Conservation (phyloP, 2,797 vertebrate genomes). For the Characodon lateralis region DNA sequence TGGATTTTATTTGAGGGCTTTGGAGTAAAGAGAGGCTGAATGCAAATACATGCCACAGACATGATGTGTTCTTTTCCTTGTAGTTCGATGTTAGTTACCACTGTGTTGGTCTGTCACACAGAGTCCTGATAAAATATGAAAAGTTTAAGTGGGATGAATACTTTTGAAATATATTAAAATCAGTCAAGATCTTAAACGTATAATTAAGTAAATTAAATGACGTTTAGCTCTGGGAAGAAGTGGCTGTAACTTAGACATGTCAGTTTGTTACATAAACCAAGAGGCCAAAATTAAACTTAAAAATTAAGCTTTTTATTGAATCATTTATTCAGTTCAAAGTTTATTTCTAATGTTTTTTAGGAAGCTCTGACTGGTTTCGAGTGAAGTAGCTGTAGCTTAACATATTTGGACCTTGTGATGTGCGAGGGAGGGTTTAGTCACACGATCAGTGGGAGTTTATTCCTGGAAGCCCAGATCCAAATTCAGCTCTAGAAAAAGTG, state of each 20-base stretch:
- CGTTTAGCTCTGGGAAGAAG: no score
- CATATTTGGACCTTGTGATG: slow-evolving; percentile 47
- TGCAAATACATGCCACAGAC: no score
- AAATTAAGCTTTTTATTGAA: not conserved
- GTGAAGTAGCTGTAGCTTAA: slow-evolving; percentile 25
- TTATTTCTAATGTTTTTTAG: not conserved
- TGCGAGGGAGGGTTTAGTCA: slow-evolving; percentile 45
- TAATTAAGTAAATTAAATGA: not conserved
- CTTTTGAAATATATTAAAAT: not conserved
- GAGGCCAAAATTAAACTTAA: not conserved
- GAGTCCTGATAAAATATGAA: not conserved
- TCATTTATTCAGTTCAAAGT: not conserved
- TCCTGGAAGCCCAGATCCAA: slow-evolving; percentile 68
- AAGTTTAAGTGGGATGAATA: no score
- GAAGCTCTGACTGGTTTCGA: slow-evolving; percentile 17
- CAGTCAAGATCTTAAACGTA: not conserved
- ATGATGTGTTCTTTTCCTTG: no score
- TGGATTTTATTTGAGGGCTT: no score
- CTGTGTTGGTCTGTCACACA: not conserved
- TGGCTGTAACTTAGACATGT: not conserved
- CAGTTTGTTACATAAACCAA: not conserved
- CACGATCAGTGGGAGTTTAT: slow-evolving; percentile 69
- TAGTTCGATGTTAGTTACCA: not conserved
- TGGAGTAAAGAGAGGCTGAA: no score
- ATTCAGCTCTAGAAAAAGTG: slow-evolving; percentile 74